Evolutionary conservation across 2,113 vertebrate genomes (phyloP).

Genomic region (Mormyrus iriodes): DNA sequence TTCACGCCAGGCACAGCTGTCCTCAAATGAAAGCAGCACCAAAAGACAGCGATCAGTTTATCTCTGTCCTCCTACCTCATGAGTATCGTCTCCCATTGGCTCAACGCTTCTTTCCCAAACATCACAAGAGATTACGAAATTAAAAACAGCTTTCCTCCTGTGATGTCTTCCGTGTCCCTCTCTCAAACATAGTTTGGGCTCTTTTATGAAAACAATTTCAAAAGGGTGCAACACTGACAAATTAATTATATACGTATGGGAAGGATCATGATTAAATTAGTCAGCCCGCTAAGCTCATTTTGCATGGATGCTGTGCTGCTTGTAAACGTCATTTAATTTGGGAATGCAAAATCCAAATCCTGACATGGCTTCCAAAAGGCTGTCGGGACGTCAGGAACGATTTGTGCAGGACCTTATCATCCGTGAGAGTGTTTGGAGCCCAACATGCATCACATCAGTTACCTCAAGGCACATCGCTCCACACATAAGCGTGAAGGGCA

Average conservation of each 20-base stretch:
- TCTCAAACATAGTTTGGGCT: background rate
- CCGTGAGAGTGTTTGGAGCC: background rate
- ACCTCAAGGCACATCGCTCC: background rate
- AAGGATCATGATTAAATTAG: background rate
- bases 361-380: background rate
- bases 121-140: constrained; percentile 26
- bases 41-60: constrained; percentile 25
- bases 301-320: background rate
- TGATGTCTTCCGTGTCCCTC: background rate
- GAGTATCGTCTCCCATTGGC: constrained; percentile 26
- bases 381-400: background rate
- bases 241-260: constrained; percentile 3
- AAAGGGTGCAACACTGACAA: background rate
- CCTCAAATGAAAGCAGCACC: constrained; percentile 21
- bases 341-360: background rate
- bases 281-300: background rate
- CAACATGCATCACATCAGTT: background rate
- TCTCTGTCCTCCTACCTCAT: background rate
- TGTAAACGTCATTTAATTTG: background rate
- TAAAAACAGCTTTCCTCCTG: background rate
- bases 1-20: constrained; percentile 23
- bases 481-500: background rate
- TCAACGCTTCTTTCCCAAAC: constrained; percentile 10
- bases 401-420: background rate
- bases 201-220: background rate